Evolutionary conservation across 2,888 invertebrate genomes (phyloP).

Genomic region (Scelioninae gen. 1): DNA sequence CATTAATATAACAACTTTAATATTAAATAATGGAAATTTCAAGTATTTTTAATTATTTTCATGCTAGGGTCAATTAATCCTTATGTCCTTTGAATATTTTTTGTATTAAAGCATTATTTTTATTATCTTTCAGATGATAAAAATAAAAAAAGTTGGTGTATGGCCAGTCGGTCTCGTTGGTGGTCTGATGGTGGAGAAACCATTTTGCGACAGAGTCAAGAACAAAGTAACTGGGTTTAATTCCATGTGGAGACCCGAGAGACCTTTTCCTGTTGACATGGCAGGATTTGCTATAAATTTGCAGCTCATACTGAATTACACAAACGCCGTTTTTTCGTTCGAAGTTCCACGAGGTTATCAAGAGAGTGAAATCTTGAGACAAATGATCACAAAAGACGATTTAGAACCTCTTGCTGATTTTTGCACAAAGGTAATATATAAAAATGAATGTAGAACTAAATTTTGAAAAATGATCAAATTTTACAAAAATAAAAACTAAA

Average conservation of each 20-base stretch:
- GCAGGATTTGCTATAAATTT: constrained; percentile 97
- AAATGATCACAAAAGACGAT: constrained; percentile 89
- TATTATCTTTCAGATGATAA: constrained; percentile 90
- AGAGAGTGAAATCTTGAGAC: constrained; percentile 92
- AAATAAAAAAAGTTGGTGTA: constrained; percentile 93
- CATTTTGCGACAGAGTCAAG: constrained; percentile 88
- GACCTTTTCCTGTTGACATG: constrained; percentile 99
- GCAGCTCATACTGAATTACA: constrained; percentile 89
- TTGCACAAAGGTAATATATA: constrained; percentile 89
- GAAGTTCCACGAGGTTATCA: constrained; percentile 95
- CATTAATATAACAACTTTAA: too few relatives aligned
- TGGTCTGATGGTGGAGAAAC: constrained; percentile 96
- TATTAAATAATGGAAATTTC: too few relatives aligned
- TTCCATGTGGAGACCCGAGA: constrained; percentile 94
- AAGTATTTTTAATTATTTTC: too few relatives aligned
- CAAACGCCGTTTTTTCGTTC: constrained; percentile 91
- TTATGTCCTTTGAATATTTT: too few relatives aligned
- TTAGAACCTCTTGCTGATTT: constrained; percentile 96
- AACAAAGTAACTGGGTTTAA: constrained; percentile 88
- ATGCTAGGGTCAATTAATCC: too few relatives aligned
- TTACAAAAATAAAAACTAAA: neutral
- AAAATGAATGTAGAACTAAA: neutral
- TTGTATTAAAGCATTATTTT: too few relatives aligned
- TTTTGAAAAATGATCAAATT: neutral
- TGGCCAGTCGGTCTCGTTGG: constrained; percentile 99